Base-by-base conservation (phyloP, 23 tunicate species). In the Diplosoma virens region DNA sequence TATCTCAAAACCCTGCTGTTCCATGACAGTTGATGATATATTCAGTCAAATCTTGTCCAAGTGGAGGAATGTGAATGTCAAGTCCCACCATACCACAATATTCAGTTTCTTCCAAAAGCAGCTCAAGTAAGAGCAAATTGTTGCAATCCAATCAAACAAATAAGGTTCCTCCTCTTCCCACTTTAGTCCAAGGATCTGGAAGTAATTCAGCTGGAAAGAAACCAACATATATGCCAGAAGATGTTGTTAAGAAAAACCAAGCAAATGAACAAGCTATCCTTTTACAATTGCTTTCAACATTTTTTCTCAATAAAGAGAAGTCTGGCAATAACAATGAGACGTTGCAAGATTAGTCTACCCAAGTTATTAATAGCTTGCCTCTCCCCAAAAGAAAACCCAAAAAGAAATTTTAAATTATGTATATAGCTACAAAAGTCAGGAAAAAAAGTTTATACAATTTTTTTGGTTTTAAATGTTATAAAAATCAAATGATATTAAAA, bases 171-270 rank as follows among this genome's bases (percentile, higher is more conserved):
- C 97, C 97, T 30, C 82, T 90, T 4, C 97, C 97, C 32, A 84
- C 97, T 1, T 66, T 90, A 73, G 86, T 90, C 2, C 66, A 86
- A 3, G 83, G 86, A n/a, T 53, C 73, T 54, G 88, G 79, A 37
- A 90, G 87, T n/a, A 77, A 68, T 59, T 45, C 80, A 55, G 82
- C 73, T 20, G 96, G 96, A 29, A 90, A 90, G 86, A 90, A 90
- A 58, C 86, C 90, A 27, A 76, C 83, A 32, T 79, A 48, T 46
- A 66, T 90, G 69, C 90, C 97, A 3, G 79, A 84, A 32, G 86
- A 84, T 33, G 86, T 74, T 30, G 90, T 90, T 30, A 90, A 90
- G 90, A 60, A 66, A 0, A 81, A 83, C 29, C 97, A 90, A 72
- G 87, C 97, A 5, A 77, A 74, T 28, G 97, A 86, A 37, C 81